phyloP scores from a whole-genome alignment of 1,140 invertebrate species.

The Papilio aristodemus region DNA sequence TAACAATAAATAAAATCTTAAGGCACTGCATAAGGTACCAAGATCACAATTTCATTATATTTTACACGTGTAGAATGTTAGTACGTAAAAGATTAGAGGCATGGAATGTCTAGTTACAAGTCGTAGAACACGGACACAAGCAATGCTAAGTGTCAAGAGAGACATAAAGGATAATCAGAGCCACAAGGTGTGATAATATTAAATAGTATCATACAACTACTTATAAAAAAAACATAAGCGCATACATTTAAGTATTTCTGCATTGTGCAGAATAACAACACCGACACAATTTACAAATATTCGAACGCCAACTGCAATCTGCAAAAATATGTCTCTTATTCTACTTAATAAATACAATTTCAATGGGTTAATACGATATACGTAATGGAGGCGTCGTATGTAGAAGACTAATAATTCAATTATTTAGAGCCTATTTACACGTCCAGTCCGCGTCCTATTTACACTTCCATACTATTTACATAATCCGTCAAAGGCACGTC shows the following conservation, averaged over 20 bases:
- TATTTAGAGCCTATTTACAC: constrained; percentile 51
- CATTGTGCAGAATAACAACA: constrained; percentile 81
- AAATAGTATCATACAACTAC: constrained; percentile 63
- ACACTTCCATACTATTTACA: constrained; percentile 48
- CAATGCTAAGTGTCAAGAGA: constrained; percentile 50
- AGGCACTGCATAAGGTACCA: constrained; percentile 76
- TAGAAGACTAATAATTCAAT: constrained; percentile 44
- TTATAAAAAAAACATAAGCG: constrained; percentile 74
- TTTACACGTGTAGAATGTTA: constrained; percentile 49
- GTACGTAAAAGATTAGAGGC: constrained; percentile 56
- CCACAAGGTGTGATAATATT: constrained; percentile 56
- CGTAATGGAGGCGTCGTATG: constrained; percentile 45
- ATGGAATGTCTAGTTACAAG: constrained; percentile 74
- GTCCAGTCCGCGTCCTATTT: constrained; percentile 38
- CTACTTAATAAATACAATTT: constrained; percentile 76
- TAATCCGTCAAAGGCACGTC: constrained; percentile 59
- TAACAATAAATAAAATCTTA: constrained; percentile 80
- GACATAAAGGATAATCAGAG: constrained; percentile 51
- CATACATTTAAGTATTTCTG: constrained; percentile 80
- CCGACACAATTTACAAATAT: constrained; percentile 80
- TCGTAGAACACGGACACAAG: constrained; percentile 42
- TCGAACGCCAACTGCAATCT: constrained; percentile 56
- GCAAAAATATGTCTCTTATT: constrained; percentile 57
- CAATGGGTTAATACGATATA: constrained; percentile 45
- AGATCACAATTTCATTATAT: constrained; percentile 74